Conservation (phyloP, 2,113 vertebrate species). For the Ardeotis arabs region DNA sequence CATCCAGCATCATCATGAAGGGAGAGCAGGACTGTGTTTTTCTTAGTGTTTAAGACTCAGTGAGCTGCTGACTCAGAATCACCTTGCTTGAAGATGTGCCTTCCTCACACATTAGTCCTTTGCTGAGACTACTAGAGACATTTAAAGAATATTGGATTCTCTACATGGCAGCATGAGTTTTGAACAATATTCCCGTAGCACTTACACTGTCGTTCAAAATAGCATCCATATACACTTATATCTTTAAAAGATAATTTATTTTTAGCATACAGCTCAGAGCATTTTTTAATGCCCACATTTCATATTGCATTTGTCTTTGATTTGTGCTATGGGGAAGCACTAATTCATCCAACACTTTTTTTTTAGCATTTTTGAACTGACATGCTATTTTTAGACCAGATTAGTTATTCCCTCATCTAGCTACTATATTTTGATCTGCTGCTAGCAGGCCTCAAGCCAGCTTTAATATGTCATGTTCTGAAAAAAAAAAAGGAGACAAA, state of each 20-base stretch:
- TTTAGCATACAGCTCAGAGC: conserved; percentile 2
- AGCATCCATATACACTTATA: neutral
- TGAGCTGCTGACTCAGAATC: conserved; percentile 26
- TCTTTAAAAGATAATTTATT: neutral
- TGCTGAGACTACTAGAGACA: neutral
- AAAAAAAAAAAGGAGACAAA: neutral
- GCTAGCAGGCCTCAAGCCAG: conserved; percentile 1
- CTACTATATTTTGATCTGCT: conserved; percentile 24
- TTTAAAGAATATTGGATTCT: conserved; percentile 16
- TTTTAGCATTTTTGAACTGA: neutral
- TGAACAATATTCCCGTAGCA: neutral
- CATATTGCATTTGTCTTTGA: neutral
- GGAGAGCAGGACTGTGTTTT: neutral
- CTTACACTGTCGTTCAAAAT: neutral
- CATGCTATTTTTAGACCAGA: neutral
- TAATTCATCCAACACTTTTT: neutral
- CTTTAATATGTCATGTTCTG: neutral
- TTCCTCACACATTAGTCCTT: neutral
- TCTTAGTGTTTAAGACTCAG: neutral
- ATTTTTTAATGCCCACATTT: conserved; percentile 11
- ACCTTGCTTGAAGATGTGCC: neutral
- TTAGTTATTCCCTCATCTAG: conserved; percentile 12
- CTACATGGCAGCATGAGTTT: neutral
- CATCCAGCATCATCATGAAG: neutral
- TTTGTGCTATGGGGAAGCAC: neutral